A percentile compares a stretch with the other conserved stretches of the same genome.
phyloP scores from a whole-genome alignment of 2,113 vertebrate genomes.

The Dascyllus trimaculatus region DNA sequence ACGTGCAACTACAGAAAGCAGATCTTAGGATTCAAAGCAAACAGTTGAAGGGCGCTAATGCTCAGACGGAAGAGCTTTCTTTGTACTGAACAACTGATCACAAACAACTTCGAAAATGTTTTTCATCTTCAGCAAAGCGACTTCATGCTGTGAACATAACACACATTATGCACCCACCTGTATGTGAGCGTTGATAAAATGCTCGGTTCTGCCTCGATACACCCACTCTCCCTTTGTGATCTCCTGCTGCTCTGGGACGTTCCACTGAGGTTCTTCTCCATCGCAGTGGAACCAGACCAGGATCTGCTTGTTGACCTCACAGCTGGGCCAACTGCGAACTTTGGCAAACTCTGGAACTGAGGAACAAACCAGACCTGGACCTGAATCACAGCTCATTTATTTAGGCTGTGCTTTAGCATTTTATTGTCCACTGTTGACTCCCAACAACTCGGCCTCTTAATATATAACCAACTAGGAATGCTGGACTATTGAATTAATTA shows the following conservation, averaged over 20 bases:
- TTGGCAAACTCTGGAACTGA: conserved; percentile 85
- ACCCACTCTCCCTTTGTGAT: conserved; percentile 80
- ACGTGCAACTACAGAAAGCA: too few species aligned
- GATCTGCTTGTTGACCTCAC: conserved; percentile 83
- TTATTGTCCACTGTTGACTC: too few species aligned
- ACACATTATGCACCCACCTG: conserved; percentile 62
- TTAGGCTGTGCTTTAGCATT: not conserved
- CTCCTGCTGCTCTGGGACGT: conserved; percentile 81
- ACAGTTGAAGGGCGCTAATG: too few species aligned
- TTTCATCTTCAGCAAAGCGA: too few species aligned
- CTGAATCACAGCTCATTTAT: not conserved
- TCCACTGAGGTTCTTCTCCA: conserved; percentile 76
- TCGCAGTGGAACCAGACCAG: conserved; percentile 88
- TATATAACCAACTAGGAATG: too few species aligned
- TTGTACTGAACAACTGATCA: too few species aligned
- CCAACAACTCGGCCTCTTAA: too few species aligned
- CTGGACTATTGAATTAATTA: too few species aligned
- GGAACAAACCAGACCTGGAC: not conserved
- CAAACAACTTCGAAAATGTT: too few species aligned
- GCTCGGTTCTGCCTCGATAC: conserved; percentile 83
- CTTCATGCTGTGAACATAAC: not conserved
- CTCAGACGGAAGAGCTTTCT: too few species aligned
- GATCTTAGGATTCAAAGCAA: too few species aligned
- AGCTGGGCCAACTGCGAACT: conserved; percentile 82
- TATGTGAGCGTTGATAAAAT: conserved; percentile 84